Percentiles rank a stretch among this genome's conserved stretches.
phyloP scores from a whole-genome alignment of 2,113 vertebrate genomes.

The Hiodon tergisus region DNA sequence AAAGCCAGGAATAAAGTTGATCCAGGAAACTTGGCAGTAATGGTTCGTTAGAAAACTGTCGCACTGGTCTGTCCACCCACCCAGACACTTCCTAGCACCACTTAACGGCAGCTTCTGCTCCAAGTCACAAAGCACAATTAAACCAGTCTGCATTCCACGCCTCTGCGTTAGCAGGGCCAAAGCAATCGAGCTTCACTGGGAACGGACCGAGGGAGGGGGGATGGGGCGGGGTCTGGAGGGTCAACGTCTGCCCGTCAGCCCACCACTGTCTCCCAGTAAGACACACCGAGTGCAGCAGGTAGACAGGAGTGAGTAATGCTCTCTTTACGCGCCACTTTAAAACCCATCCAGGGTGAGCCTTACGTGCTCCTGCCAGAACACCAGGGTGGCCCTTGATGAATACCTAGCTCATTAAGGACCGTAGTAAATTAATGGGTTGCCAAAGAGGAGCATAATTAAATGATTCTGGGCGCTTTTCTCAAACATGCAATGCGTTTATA shows the following conservation, averaged over 20 bases:
- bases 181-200: slow-evolving; percentile 8
- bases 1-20: too few species aligned
- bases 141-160: slow-evolving; percentile 28
- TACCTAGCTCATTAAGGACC: slow-evolving; percentile 46
- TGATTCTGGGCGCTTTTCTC: slow-evolving; percentile 7
- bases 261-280: slow-evolving; percentile 49
- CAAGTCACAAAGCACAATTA: slow-evolving; percentile 42
- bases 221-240: too few species aligned
- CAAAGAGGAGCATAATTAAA: slow-evolving; percentile 41
- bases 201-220: background rate
- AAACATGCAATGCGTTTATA: background rate
- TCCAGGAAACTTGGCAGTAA: too few species aligned
- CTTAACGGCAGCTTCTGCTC: too few species aligned
- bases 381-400: slow-evolving; percentile 38
- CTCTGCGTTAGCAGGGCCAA: slow-evolving; percentile 20
- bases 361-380: slow-evolving; percentile 35
- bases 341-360: slow-evolving; percentile 42
- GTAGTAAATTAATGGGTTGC: slow-evolving; percentile 48
- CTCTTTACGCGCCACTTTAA: slow-evolving; percentile 41
- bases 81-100: too few species aligned
- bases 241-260: slow-evolving; percentile 32
- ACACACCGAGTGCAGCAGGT: slow-evolving; percentile 42
- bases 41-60: too few species aligned
- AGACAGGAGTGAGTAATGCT: slow-evolving; percentile 54
- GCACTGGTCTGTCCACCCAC: too few species aligned